Base-by-base conservation (phyloP, 2,888 invertebrate species). In the Allolobophora icterica region DNA sequence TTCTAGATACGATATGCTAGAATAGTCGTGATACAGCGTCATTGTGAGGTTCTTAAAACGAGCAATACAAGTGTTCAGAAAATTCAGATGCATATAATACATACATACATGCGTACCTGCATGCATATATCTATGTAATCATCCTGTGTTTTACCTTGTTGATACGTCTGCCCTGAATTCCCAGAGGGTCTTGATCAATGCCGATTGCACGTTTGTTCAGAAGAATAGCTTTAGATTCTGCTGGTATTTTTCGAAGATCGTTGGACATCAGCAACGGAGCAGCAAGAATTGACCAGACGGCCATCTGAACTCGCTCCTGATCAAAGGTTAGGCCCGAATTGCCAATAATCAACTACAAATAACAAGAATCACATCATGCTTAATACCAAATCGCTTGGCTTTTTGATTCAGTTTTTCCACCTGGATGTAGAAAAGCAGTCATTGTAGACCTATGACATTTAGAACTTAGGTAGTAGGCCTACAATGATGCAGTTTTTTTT, bases 241-340 rank as follows among this genome's bases (percentile, higher is more conserved):
- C 97, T 91, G 97, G 96, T 93, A 99, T 98, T 71, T 97, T 97
- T 92, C 98, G 96, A 90, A 99, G 96, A 96, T 99, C 99, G 45
- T 97, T 98, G 33, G 98, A 99, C 98, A 99, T 98, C 91, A 99
- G 96, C n/a, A 99, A 96, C 0, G 99, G 99, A 3, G 99, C 98
- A 0, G 99, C 98, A 94, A 99, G 95, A 94, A 99, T 98, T 15
- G 98, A 97, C 99, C 99, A 99, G 92, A 99, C 96, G 8, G 98
- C 98, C 97, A 99, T 98, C 96, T 99, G 99, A 0, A 98, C 98
- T 96, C 98, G 97, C 94, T 98, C 97, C 95, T 99, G 98, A 94
- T 98, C 98, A 95, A 97, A 98, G 94, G 98, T 98, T 84, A 99
- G 96, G 1, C 98, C 98, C 95, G 98, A 98, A 96, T 99, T 98